Percentiles rank a stretch among this genome's conserved stretches.
Evolutionary conservation across 1,140 invertebrate genomes (phyloP).

Genomic region (Halyomorpha halys): DNA sequence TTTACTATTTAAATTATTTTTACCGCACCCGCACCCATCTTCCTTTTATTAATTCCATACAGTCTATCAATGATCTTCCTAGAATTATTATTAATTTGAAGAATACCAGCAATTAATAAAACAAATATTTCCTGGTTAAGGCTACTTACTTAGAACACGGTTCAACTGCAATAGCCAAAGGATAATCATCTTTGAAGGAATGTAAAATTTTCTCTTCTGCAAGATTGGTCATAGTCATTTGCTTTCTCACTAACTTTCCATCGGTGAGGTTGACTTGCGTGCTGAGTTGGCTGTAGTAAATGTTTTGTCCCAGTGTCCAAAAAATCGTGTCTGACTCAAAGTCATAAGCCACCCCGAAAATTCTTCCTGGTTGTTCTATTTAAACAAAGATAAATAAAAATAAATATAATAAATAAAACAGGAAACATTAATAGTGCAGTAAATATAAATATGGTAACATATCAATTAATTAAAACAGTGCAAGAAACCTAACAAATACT

Average conservation of each 20-base stretch:
- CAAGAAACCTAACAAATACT: too few relatives aligned
- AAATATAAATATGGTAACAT: too few relatives aligned
- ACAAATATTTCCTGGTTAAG: too few relatives aligned
- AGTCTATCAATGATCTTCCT: too few relatives aligned
- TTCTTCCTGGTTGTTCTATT: neutral
- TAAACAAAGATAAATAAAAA: neutral
- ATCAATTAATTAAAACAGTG: too few relatives aligned
- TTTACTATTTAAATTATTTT: too few relatives aligned
- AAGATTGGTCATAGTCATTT: neutral
- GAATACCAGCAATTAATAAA: neutral
- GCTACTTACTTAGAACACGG: neutral
- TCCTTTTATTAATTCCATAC: too few relatives aligned
- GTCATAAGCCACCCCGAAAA: neutral
- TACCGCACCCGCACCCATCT: too few relatives aligned
- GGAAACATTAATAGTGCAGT: too few relatives aligned
- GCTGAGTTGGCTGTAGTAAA: neutral
- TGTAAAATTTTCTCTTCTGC: neutral
- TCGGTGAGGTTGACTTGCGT: neutral
- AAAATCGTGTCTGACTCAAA: neutral
- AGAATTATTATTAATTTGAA: too few relatives aligned
- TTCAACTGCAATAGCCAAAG: neutral
- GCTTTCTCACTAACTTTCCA: neutral
- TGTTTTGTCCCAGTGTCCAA: neutral
- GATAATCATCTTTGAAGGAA: neutral
- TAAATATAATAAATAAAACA: too few relatives aligned